A percentile compares a stretch with the other conserved stretches of the same genome.
Conservation (phyloP, 2,888 invertebrate genomes). For the Lapara coniferarum region DNA sequence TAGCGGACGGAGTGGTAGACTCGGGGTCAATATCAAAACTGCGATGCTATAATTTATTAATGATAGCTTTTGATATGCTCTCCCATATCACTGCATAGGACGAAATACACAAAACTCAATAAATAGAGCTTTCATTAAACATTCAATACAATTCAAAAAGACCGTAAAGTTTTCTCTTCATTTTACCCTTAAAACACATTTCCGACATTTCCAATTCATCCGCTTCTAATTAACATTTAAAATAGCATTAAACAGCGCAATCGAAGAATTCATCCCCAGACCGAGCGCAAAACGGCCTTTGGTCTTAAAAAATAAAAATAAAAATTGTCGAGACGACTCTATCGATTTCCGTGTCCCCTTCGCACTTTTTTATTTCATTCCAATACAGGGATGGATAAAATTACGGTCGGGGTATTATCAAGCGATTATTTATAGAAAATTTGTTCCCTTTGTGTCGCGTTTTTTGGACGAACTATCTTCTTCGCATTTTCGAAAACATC, state of each 20-base stretch:
- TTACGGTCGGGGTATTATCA: slow-evolving; percentile 75
- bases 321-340: slow-evolving; percentile 50
- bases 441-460: slow-evolving; percentile 76
- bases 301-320: slow-evolving; percentile 27
- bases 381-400: slow-evolving; percentile 80
- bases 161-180: no score
- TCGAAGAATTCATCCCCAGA: background rate
- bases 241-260: background rate
- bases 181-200: background rate
- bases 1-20: no score
- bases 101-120: no score
- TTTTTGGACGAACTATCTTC: slow-evolving; percentile 60
- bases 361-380: slow-evolving; percentile 75
- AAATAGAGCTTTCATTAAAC: no score
- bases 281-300: background rate
- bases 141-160: no score
- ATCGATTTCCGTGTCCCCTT: slow-evolving; percentile 53
- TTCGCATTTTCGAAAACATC: slow-evolving; percentile 59
- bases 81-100: no score
- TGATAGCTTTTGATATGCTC: no score
- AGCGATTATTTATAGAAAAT: slow-evolving; percentile 82
- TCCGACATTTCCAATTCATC: background rate
- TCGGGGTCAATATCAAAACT: no score
- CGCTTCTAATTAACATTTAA: background rate
- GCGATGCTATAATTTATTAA: no score